Conservation (phyloP, 2,797 vertebrate species). For the Odontamblyopus rebecca region DNA sequence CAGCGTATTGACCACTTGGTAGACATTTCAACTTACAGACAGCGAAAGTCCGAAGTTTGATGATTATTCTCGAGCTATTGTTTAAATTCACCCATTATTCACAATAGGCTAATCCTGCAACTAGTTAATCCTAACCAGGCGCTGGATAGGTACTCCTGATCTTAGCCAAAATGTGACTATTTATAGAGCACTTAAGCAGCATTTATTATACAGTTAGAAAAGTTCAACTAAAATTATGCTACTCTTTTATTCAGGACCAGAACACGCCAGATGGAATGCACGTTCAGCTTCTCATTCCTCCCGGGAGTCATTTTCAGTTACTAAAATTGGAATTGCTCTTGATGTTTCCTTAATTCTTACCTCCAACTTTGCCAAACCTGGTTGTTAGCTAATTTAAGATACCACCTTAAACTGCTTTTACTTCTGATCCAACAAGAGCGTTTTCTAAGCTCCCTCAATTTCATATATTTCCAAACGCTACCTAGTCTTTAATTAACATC, state of each 20-base stretch:
- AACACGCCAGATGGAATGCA: not conserved
- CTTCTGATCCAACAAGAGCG: not conserved
- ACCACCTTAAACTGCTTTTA: slow-evolving; percentile 1
- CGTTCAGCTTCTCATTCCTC: not conserved
- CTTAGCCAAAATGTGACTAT: not conserved
- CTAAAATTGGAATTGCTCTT: slow-evolving; percentile 5
- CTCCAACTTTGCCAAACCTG: not conserved
- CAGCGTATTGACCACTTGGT: too few species aligned
- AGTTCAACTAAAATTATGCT: not conserved
- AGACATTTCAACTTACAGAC: not conserved
- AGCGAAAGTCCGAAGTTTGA: not conserved
- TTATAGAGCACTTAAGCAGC: not conserved
- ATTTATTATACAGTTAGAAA: not conserved
- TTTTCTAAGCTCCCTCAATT: slow-evolving; percentile 24
- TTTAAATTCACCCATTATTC: too few species aligned
- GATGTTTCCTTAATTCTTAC: not conserved
- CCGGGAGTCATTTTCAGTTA: slow-evolving; percentile 1
- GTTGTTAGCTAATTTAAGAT: slow-evolving; percentile 4
- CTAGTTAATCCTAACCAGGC: too few species aligned
- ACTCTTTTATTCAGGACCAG: not conserved
- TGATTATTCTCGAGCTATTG: not conserved
- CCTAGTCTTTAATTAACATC: slow-evolving; percentile 62
- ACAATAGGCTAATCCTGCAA: too few species aligned
- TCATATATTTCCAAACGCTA: slow-evolving; percentile 34
- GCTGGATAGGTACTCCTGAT: too few species aligned